Percentiles rank a stretch among this genome's conserved stretches.
Conservation (phyloP, 2,113 vertebrate genomes). For the Regulus satrapa region DNA sequence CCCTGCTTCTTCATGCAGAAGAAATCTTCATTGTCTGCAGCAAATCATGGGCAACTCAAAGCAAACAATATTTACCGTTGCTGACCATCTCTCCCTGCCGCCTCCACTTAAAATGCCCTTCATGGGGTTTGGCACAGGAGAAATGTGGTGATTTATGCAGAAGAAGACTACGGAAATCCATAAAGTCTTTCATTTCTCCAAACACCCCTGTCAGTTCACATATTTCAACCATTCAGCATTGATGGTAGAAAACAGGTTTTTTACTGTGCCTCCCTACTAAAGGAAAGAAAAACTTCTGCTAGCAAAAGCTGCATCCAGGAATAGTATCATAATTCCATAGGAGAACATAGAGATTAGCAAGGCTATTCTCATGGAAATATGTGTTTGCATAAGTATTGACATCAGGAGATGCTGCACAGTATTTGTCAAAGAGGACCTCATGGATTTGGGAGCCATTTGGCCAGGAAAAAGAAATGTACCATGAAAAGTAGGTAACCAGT, state of each 20-base stretch:
- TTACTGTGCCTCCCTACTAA: not conserved
- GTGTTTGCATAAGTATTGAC: not conserved
- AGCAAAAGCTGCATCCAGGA: not conserved
- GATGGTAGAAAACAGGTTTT: not conserved
- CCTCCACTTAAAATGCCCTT: not conserved
- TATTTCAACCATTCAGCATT: not conserved
- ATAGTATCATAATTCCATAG: not conserved
- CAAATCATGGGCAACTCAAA: not conserved
- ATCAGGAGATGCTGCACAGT: not conserved
- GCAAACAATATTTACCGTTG: not conserved
- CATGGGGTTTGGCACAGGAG: not conserved
- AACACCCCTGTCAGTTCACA: not conserved
- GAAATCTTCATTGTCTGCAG: not conserved
- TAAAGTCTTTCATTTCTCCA: not conserved
- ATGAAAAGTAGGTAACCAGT: slow-evolving; percentile 13
- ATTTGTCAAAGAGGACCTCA: not conserved
- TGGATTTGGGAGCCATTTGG: slow-evolving; percentile 24
- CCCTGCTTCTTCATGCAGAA: not conserved
- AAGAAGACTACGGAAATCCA: not conserved
- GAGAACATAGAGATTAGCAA: not conserved
- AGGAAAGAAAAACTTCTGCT: not conserved
- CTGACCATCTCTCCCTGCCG: not conserved
- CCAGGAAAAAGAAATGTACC: slow-evolving; percentile 36
- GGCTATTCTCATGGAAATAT: not conserved
- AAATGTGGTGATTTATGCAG: not conserved